Evolutionary conservation across 2,113 vertebrate species (phyloP).

Genomic region (Cynopterus brachyotis): DNA sequence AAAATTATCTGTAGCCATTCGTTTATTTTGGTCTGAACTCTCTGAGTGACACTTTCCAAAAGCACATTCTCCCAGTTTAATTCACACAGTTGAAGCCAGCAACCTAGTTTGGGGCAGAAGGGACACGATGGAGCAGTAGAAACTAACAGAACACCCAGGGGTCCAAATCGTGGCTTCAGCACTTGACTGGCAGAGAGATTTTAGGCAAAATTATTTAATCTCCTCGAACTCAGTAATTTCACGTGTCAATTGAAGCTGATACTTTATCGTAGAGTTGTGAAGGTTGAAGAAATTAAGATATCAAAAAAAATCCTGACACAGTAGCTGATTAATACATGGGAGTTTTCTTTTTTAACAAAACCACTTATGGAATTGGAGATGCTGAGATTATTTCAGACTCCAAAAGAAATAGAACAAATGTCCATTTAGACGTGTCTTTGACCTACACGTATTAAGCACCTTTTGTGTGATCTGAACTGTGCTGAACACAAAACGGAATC

Average conservation of each 20-base stretch:
- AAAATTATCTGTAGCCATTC: neutral
- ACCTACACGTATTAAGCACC: neutral
- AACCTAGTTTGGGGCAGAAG: neutral
- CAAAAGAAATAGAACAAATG: neutral
- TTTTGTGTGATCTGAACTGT: neutral
- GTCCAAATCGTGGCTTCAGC: neutral
- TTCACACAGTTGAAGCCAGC: neutral
- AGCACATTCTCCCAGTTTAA: neutral
- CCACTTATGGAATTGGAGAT: neutral
- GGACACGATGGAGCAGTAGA: neutral
- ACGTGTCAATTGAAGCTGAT: neutral
- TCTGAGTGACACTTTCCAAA: neutral
- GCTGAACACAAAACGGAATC: neutral
- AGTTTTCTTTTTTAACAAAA: conserved; percentile 2
- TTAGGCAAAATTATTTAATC: neutral
- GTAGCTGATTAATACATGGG: neutral
- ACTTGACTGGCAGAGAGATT: neutral
- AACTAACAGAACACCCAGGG: neutral
- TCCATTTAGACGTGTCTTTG: neutral
- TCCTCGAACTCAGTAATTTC: neutral
- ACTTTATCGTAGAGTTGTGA: neutral
- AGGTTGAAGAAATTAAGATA: neutral
- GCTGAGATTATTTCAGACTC: neutral
- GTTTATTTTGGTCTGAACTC: neutral
- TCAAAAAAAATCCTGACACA: neutral